Evolutionary conservation across 2,888 invertebrate genomes (phyloP), one percentile per base, ranked within the genome.

Genomic region (Epistrophella euchroma): DNA sequence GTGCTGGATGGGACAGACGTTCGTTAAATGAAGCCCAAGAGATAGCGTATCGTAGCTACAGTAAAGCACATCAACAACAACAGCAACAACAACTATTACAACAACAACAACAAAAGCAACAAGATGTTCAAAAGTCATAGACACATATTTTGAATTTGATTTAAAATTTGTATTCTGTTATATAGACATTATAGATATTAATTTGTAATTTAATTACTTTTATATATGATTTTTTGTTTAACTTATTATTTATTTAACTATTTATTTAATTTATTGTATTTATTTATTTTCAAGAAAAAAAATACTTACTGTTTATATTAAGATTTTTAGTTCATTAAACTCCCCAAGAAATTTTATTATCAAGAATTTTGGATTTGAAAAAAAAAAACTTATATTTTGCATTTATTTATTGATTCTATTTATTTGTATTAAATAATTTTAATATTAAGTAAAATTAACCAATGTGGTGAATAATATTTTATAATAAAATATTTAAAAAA

Each of bases 1-100:
- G 93, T 73, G 94, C 94, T 52, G 95, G 95, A 68, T 96, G 96
- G 96, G 97, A 97, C 91, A 94, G 96, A 87, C 93, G 97, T 72
- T 94, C 95, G 0, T 91, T 94, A 73, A 92, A 93, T 88, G 92
- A 93, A 76, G 94, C 94, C 2, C 95, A 95, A 88, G 95, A 95
- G 83, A 90, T 96, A 80, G 96, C 97, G 1, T 97, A 97, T 92
- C 94, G 95, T 43, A 95, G 95, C 0, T 95, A 96, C 90, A 91
- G 90, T 74, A 92, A 93, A 35, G 91, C 93, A 89, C 93, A 92
- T 88, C 88, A 89, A 32, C 88, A 88, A 35, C 87, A 88, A 17
- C 89, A 88, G 37, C 88, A 88, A 22, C 88, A 88, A 25, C 75
- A 62, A 45, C 77, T 72, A 40, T 84, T 83, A 22, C 56, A 78